Percentiles rank a stretch among this genome's conserved stretches.
Conservation (phyloP, 2,888 invertebrate genomes). For the Adineta ricciae region DNA sequence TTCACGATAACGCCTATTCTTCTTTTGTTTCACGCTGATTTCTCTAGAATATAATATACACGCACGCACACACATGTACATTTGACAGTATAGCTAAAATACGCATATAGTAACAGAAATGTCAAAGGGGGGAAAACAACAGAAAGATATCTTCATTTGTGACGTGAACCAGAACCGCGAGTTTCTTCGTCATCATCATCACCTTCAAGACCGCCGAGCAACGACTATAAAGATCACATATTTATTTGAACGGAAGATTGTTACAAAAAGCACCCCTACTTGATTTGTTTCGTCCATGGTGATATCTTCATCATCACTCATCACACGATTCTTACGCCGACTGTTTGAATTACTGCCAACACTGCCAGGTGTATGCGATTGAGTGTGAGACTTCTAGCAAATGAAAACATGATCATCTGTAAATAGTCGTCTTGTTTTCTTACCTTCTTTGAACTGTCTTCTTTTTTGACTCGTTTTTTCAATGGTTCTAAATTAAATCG, state of each 20-base stretch:
- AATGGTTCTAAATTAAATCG: background rate
- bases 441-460: background rate
- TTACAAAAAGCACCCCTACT: no score
- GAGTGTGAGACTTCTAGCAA: background rate
- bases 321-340: conserved; percentile 1
- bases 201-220: background rate
- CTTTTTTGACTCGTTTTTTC: background rate
- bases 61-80: background rate
- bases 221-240: background rate
- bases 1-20: background rate
- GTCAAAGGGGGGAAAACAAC: background rate
- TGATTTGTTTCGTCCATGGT: background rate
- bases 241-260: no score
- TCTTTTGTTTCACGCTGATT: background rate
- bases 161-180: background rate
- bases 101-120: background rate
- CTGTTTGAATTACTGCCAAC: background rate
- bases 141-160: background rate
- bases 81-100: background rate
- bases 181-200: background rate
- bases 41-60: background rate
- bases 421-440: no score
- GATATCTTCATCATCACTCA: conserved; percentile 21
- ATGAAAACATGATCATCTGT: no score
- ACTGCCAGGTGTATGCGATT: background rate